phyloP scores from a whole-genome alignment of 2,888 invertebrate species.

The Leucophora obtusa region DNA sequence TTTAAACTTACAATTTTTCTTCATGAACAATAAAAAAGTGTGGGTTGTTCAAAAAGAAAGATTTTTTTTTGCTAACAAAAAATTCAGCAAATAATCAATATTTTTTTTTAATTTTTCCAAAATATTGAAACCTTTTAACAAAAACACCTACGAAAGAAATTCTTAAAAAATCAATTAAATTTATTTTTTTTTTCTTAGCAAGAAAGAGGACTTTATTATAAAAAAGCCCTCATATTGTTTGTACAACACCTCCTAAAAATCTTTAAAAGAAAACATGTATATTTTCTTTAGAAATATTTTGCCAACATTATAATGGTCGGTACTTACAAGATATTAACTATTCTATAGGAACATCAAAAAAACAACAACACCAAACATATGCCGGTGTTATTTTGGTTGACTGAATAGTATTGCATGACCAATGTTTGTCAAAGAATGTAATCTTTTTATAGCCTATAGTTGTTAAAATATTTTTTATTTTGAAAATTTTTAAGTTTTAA shows the following conservation, averaged over 20 bases:
- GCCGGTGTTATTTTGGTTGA: slow-evolving; percentile 57
- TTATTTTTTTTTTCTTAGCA: slow-evolving; percentile 15
- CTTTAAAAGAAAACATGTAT: slow-evolving; percentile 35
- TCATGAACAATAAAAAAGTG: background rate
- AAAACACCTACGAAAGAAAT: slow-evolving; percentile 34
- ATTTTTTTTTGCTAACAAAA: background rate
- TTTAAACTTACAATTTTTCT: background rate
- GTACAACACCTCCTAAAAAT: slow-evolving; percentile 36
- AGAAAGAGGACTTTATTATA: slow-evolving; percentile 26
- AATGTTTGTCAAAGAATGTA: slow-evolving; percentile 38
- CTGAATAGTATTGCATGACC: slow-evolving; percentile 46
- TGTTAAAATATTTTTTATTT: background rate
- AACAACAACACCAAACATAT: slow-evolving; percentile 26
- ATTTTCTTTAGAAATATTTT: slow-evolving; percentile 59
- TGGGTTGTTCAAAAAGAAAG: slow-evolving; percentile 12
- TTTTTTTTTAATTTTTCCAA: background rate
- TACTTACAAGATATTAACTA: slow-evolving; percentile 48
- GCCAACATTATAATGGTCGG: slow-evolving; percentile 57
- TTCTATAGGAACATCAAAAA: background rate
- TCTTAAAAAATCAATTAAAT: slow-evolving; percentile 54
- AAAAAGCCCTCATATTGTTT: slow-evolving; percentile 49
- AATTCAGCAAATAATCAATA: background rate
- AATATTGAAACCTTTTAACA: background rate
- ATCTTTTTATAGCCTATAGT: background rate
- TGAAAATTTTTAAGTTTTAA: background rate